Evolutionary conservation across 2,888 invertebrate species (phyloP).

Genomic region (Caenorhabditis sp.): DNA sequence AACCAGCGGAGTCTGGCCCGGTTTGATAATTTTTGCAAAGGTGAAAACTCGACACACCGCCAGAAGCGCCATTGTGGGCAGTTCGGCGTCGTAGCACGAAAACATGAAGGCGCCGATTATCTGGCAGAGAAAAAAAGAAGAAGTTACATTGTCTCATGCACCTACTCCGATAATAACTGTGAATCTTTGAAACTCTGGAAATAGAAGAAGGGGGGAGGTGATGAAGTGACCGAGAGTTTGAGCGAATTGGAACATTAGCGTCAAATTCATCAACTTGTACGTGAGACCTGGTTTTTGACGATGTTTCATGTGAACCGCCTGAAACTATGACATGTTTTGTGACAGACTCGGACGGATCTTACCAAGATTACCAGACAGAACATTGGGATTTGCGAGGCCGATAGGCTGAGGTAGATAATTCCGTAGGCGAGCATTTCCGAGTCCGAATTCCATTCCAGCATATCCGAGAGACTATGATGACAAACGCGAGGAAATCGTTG

Average conservation of each 20-base stretch:
- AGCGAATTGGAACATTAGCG: conserved; percentile 6
- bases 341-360: neutral
- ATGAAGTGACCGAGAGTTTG: conserved; percentile 22
- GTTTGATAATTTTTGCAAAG: neutral
- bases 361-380: neutral
- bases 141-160: too few species aligned
- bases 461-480: too few species aligned
- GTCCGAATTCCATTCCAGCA: too few species aligned
- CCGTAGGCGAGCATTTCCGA: neutral
- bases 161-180: too few species aligned
- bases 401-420: neutral
- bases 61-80: neutral
- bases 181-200: conserved; percentile 15
- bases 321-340: neutral
- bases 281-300: conserved; percentile 7
- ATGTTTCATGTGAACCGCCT: neutral
- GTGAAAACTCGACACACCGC: neutral
- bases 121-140: too few species aligned
- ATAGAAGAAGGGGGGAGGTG: conserved; percentile 17
- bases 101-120: neutral
- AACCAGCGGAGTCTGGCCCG: neutral
- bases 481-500: too few species aligned
- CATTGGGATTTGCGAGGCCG: neutral
- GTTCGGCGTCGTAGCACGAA: neutral
- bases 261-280: conserved; percentile 28